phyloP scores from a whole-genome alignment of 2,888 invertebrate species.

The Thecophora atra region DNA sequence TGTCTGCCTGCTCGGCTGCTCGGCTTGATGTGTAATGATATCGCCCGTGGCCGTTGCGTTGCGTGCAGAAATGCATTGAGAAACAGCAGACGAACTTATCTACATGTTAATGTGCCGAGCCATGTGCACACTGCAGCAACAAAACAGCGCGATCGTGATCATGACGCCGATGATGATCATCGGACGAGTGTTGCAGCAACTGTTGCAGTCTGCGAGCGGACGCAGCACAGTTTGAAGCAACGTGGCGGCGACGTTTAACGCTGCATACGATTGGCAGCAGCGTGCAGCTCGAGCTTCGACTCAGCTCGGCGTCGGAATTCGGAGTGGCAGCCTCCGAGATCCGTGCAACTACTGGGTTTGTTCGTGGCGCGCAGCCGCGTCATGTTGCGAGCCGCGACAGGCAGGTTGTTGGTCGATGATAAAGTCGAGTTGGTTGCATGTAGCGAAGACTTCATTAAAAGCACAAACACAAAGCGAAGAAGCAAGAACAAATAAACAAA shows the following conservation, averaged over 20 bases:
- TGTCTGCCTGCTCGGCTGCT: slow-evolving; percentile 13
- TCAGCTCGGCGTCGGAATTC: background rate
- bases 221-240: background rate
- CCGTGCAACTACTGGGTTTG: slow-evolving; percentile 4
- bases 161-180: background rate
- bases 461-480: no score
- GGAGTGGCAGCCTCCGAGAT: slow-evolving; percentile 33
- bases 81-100: slow-evolving; percentile 27
- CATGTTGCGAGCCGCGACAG: slow-evolving; percentile 9
- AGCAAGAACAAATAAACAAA: no score
- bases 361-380: background rate
- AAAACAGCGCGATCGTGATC: background rate
- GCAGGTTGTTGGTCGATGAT: background rate
- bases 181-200: background rate
- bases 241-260: slow-evolving; percentile 14
- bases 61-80: slow-evolving; percentile 36
- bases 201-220: slow-evolving; percentile 5
- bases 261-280: slow-evolving; percentile 26
- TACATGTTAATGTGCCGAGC: slow-evolving; percentile 29
- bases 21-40: slow-evolving; percentile 20
- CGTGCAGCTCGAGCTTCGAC: background rate
- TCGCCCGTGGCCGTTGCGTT: slow-evolving; percentile 27
- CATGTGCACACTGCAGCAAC: slow-evolving; percentile 29
- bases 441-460: no score
- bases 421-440: no score